These are phyloP conservation scores for Scolopax mira DNA, from an alignment of 2,113 vertebrate species.

Conservation along the genomic window DNA sequence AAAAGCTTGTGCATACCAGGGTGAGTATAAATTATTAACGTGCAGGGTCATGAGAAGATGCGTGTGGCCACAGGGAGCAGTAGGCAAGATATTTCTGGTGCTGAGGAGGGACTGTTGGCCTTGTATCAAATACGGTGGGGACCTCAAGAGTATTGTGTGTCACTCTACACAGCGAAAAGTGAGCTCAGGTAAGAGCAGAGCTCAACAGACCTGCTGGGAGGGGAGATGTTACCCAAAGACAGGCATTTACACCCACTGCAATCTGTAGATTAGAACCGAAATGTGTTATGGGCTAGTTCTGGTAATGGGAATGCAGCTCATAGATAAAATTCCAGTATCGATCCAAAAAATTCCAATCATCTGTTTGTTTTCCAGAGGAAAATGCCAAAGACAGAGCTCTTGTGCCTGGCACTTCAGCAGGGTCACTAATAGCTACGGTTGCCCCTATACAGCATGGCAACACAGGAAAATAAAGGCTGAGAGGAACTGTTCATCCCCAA, in stretches of 20 bases:
- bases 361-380: neutral
- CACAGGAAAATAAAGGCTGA: neutral
- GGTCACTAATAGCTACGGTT: neutral
- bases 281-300: neutral
- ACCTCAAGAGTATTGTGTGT: neutral
- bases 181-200: neutral
- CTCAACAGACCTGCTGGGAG: neutral
- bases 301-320: neutral
- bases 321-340: neutral
- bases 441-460: accelerated
- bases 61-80: neutral
- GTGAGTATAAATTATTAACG: neutral
- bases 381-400: neutral
- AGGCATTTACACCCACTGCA: neutral
- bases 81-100: neutral
- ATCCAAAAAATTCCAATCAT: too few relatives aligned
- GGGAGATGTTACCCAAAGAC: neutral
- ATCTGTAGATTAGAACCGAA: neutral
- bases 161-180: neutral
- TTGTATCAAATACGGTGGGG: neutral
- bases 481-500: neutral
- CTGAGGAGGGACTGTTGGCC: neutral
- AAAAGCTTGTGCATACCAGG: neutral
- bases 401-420: neutral
- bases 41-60: neutral